phyloP scores from a whole-genome alignment of 1,140 invertebrate species.

The Contarinia nasturtii region DNA sequence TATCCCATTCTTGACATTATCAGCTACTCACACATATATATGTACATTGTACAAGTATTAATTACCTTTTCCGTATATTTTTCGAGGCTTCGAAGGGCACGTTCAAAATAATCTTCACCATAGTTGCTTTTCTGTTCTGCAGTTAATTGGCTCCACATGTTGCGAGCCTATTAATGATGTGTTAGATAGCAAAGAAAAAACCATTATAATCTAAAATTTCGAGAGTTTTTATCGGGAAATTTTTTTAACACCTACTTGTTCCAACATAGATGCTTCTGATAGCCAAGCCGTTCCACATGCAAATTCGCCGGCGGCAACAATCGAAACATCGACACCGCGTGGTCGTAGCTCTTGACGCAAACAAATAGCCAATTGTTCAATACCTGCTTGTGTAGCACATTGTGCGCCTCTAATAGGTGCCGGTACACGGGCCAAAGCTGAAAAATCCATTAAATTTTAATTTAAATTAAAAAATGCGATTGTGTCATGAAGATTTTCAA shows the following conservation, averaged over 20 bases:
- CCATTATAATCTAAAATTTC: no score
- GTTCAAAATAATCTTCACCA: slow-evolving; percentile 62
- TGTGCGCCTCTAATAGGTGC: slow-evolving; percentile 61
- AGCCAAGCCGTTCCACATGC: slow-evolving; percentile 57
- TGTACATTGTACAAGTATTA: neutral
- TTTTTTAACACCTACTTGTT: slow-evolving; percentile 33
- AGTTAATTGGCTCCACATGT: slow-evolving; percentile 57
- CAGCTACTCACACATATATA: neutral
- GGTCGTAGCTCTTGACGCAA: slow-evolving; percentile 61
- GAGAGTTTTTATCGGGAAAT: neutral
- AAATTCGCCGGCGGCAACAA: slow-evolving; percentile 68
- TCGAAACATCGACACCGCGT: slow-evolving; percentile 49
- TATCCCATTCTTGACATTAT: neutral
- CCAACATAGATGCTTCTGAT: slow-evolving; percentile 44
- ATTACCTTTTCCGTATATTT: slow-evolving; percentile 43
- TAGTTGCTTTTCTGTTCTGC: slow-evolving; percentile 57
- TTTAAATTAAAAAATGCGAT: neutral
- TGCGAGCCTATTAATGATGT: slow-evolving; percentile 39
- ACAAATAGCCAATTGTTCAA: slow-evolving; percentile 64
- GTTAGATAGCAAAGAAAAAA: no score
- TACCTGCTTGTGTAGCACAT: slow-evolving; percentile 51
- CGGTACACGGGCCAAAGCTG: slow-evolving; percentile 49
- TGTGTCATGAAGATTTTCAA: neutral
- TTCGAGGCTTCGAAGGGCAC: slow-evolving; percentile 50
- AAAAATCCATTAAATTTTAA: slow-evolving; percentile 7